Evolutionary conservation across 2,113 vertebrate species (phyloP).

Genomic region (Edolisoma coerulescens): DNA sequence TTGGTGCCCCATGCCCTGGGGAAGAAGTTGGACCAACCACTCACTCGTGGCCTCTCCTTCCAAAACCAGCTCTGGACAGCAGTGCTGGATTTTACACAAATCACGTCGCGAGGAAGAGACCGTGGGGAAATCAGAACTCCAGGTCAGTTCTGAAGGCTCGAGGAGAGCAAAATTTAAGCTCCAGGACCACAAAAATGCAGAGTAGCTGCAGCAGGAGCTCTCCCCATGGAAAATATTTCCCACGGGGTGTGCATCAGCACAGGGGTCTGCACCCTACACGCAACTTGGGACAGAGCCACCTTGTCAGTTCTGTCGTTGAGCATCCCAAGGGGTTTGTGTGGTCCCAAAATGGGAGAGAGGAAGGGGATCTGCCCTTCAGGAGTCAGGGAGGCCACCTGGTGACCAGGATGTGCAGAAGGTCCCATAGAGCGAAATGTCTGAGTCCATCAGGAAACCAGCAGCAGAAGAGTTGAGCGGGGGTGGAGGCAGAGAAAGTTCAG

Average conservation of each 20-base stretch:
- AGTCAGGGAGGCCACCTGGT: neutral
- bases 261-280: neutral
- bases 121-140: fast-evolving
- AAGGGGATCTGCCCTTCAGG: neutral
- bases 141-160: neutral
- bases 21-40: neutral
- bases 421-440: neutral
- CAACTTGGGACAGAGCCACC: neutral
- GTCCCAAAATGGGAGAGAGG: neutral
- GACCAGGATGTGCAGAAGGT: neutral
- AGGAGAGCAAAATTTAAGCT: neutral
- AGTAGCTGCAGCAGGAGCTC: neutral
- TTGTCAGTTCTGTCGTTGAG: neutral
- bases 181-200: neutral
- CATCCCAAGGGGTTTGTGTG: neutral
- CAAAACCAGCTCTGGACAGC: neutral
- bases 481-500: neutral
- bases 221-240: neutral
- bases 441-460: neutral
- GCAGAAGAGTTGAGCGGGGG: neutral
- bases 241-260: neutral
- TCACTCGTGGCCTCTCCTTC: neutral
- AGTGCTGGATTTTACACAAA: neutral
- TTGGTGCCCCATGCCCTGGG: fast-evolving
- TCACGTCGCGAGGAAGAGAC: neutral